Percentiles rank a stretch among this genome's conserved stretches.
These are phyloP conservation scores for Orussus abietinus DNA, from an alignment of 1,140 invertebrate species.

Conservation along the genomic window DNA sequence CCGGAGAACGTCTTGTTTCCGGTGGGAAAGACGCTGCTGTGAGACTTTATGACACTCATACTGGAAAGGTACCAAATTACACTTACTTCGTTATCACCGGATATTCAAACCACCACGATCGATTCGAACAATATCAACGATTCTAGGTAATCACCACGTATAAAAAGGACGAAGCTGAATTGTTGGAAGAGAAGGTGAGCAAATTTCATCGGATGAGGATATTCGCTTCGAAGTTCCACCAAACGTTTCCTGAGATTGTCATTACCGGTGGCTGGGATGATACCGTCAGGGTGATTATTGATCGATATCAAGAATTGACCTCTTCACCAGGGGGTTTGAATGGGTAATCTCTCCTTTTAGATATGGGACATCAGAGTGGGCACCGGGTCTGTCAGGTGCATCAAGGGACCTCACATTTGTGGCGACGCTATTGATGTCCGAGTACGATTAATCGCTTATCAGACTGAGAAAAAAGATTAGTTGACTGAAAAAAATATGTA, in stretches of 20 bases:
- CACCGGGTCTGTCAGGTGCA: slow-evolving; percentile 25
- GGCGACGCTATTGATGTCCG: slow-evolving; percentile 39
- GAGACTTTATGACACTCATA: slow-evolving; percentile 33
- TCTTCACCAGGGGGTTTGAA: too few species aligned
- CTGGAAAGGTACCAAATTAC: slow-evolving; percentile 25
- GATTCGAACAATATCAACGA: background rate
- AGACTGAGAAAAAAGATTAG: too few species aligned
- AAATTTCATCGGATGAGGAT: slow-evolving; percentile 38
- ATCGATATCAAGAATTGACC: slow-evolving; percentile 6
- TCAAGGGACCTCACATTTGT: slow-evolving; percentile 39
- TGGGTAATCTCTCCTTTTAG: slow-evolving; percentile 18
- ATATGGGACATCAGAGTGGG: slow-evolving; percentile 37
- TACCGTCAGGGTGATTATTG: slow-evolving; percentile 30
- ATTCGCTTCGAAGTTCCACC: slow-evolving; percentile 36
- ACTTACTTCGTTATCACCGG: slow-evolving; percentile 3
- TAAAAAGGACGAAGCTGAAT: slow-evolving; percentile 17
- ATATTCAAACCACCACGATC: background rate
- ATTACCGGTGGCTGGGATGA: slow-evolving; percentile 43
- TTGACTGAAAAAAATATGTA: too few species aligned
- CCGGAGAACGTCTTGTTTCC: slow-evolving; percentile 25
- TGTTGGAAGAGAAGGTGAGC: slow-evolving; percentile 20
- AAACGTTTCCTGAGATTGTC: slow-evolving; percentile 27
- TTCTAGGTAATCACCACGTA: slow-evolving; percentile 23
- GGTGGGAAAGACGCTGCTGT: slow-evolving; percentile 39
- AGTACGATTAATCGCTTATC: slow-evolving; percentile 17